phyloP scores from a whole-genome alignment of 2,888 invertebrate species.

The Theodoxus fluviatilis region DNA sequence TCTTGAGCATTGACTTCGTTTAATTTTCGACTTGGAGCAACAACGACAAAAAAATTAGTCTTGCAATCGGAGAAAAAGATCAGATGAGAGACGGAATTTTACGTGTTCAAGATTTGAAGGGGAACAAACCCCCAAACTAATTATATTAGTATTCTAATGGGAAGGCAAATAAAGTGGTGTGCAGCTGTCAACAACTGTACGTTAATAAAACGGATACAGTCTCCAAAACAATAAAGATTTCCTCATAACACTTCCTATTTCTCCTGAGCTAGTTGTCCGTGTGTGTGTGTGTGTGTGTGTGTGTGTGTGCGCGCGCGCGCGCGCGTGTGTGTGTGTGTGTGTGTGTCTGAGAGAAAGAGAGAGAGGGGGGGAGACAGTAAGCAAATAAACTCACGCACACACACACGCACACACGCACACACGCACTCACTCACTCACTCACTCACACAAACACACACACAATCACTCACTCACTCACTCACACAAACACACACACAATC shows the following conservation, averaged over 20 bases:
- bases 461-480: background rate
- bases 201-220: no score
- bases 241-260: background rate
- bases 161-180: background rate
- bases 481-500: background rate
- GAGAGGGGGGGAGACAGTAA: background rate
- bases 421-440: conserved; percentile 4
- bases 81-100: no score
- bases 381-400: conserved; percentile 9
- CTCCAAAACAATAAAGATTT: background rate
- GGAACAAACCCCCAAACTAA: background rate
- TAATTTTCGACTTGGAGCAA: background rate
- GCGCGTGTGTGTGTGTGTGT: background rate
- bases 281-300: conserved; percentile 15
- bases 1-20: no score
- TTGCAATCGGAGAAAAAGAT: background rate
- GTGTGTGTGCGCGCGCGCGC: background rate
- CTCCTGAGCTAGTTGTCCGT: background rate
- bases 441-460: conserved; percentile 8
- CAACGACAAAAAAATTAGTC: background rate
- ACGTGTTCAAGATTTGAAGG: no score
- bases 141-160: background rate
- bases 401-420: conserved; percentile 20
- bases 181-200: background rate
- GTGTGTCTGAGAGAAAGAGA: background rate